Percentiles rank a stretch among this genome's conserved stretches.
Evolutionary conservation across 2,113 vertebrate species (phyloP).

Genomic region (Ranitomeya imitator): DNA sequence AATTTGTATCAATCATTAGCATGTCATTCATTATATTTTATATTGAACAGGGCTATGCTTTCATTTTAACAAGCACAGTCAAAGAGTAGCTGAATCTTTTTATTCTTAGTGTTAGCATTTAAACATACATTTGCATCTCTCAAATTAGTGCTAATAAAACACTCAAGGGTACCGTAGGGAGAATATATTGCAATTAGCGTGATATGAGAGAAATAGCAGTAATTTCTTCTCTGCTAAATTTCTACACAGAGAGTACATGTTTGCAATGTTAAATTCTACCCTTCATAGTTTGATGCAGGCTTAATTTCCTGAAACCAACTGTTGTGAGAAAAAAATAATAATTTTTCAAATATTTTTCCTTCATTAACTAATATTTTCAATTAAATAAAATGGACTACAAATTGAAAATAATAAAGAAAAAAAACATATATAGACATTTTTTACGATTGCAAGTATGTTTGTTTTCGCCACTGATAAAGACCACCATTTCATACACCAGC

Average conservation of each 20-base stretch:
- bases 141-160: conserved; percentile 62
- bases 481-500: too few relatives aligned
- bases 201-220: conserved; percentile 55
- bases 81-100: conserved; percentile 70
- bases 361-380: conserved; percentile 24
- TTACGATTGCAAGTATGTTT: background rate
- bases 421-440: background rate
- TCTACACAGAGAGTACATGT: conserved; percentile 49
- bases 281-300: conserved; percentile 31
- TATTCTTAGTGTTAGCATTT: conserved; percentile 72
- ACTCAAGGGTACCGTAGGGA: conserved; percentile 63
- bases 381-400: conserved; percentile 1
- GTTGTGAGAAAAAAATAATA: conserved; percentile 39
- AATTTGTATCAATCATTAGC: conserved; percentile 81
- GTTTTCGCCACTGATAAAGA: too few relatives aligned
- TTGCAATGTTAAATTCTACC: conserved; percentile 49
- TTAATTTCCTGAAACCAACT: conserved; percentile 29
- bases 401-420: background rate
- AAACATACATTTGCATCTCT: conserved; percentile 73
- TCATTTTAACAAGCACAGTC: conserved; percentile 76
- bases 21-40: conserved; percentile 81
- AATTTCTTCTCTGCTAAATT: conserved; percentile 54
- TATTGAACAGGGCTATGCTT: conserved; percentile 80
- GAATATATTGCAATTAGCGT: conserved; percentile 62
- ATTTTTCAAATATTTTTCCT: conserved; percentile 7